Base-by-base conservation (phyloP, 2,888 invertebrate species). In the Altica lythri region DNA sequence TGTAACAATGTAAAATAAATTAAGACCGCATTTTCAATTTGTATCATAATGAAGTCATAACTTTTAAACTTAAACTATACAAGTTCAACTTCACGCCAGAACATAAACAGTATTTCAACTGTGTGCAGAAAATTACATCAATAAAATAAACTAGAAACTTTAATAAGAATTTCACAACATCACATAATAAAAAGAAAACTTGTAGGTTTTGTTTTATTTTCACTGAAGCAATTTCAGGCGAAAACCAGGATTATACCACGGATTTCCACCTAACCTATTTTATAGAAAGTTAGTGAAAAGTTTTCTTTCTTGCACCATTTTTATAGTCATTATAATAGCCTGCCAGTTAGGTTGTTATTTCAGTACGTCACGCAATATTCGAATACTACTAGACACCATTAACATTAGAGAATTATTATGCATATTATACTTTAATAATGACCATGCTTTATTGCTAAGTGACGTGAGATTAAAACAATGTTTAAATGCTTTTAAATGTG, bases 341-440 rank as follows among this genome's bases (percentile, higher is more conserved):
- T 13, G 13, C 34, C 34, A 34, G 2, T 45, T 38, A 40, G 17
- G 17, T 56, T 40, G 59, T 63, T 63, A 65, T 62, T 57, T 53
- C 22, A 25, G 10, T 32, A 42, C 17, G 52, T 27, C 65, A 67
- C 64, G 67, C 65, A 57, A 63, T 51, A 40, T 51, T 58, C 51
- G 55, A 66, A 66, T 64, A 61, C 60, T 65, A 65, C 62, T 62
- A 57, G 50, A 59, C 56, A 60, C 61, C 54, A 66, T 65, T 66
- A 63, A 54, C 64, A 65, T 65, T 65, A 64, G 61, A 61, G 63
- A 61, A 65, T 65, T 64, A 64, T 63, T 66, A 66, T 63, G 65
- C 62, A 68, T 64, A 67, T 67, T 67, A 60, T 53, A 47, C 53
- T 49, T 50, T 58, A 50, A 52, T 43, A 53, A 48, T 53, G 57